phyloP scores from a whole-genome alignment of 23 tunicate species.

The Diplosoma virens region DNA sequence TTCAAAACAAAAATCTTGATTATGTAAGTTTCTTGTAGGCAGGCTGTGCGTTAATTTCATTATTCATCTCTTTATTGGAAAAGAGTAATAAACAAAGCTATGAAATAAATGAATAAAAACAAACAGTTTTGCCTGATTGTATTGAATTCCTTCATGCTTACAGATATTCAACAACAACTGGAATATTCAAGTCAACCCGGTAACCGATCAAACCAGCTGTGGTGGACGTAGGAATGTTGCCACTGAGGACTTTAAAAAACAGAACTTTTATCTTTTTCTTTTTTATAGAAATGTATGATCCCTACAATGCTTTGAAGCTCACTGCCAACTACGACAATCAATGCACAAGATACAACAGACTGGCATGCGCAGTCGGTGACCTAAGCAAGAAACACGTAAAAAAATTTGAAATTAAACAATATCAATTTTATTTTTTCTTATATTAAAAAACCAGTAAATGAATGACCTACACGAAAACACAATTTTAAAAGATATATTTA shows the following conservation, averaged over 20 bases:
- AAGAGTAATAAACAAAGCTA: background rate
- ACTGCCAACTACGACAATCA: slow-evolving; percentile 27
- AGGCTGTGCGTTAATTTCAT: background rate
- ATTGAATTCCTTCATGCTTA: background rate
- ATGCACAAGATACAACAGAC: slow-evolving; percentile 45
- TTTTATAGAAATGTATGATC: slow-evolving; percentile 60
- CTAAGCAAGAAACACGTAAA: slow-evolving; percentile 72
- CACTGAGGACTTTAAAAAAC: no score
- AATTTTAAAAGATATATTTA: no score
- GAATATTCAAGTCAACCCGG: slow-evolving; percentile 70
- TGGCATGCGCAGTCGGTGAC: slow-evolving; percentile 78
- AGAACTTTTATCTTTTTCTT: background rate
- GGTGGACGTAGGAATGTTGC: background rate
- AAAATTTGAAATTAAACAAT: no score
- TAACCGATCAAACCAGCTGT: slow-evolving; percentile 20
- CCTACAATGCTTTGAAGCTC: slow-evolving; percentile 36
- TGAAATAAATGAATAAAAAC: background rate
- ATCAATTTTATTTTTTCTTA: no score
- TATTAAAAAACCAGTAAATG: no score
- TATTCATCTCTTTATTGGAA: background rate
- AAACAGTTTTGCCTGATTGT: background rate
- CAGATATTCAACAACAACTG: slow-evolving; percentile 61
- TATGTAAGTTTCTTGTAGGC: no score
- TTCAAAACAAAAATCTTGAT: background rate
- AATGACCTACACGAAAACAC: no score